Evolutionary conservation across 2,888 invertebrate species (phyloP).

Genomic region (Pyralis farinalis): DNA sequence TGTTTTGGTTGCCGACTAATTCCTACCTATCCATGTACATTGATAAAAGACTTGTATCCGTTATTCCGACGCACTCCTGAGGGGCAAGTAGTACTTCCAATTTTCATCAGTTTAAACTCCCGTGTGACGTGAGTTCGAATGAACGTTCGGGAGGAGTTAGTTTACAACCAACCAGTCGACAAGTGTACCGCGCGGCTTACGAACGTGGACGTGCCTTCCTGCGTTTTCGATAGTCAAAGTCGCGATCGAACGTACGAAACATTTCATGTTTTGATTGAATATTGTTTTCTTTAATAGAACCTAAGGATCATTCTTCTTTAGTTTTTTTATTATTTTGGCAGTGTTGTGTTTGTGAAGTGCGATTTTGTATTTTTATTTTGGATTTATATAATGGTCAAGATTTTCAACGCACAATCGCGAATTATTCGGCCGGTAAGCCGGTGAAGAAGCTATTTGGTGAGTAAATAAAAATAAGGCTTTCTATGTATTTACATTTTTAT

Average conservation of each 20-base stretch:
- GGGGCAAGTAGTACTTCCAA: slow-evolving; percentile 35
- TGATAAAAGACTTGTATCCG: slow-evolving; percentile 44
- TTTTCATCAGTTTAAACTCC: slow-evolving; percentile 21
- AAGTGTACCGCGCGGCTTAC: slow-evolving; percentile 37
- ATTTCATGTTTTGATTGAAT: slow-evolving; percentile 14
- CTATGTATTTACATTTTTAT: too few relatives aligned
- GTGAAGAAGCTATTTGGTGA: slow-evolving; percentile 16
- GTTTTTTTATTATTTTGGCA: background rate
- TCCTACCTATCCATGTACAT: slow-evolving; percentile 10
- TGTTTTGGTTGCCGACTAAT: too few relatives aligned
- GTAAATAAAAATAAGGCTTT: slow-evolving; percentile 11
- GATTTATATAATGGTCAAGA: slow-evolving; percentile 9
- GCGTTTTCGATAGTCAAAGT: slow-evolving; percentile 35
- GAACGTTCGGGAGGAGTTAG: background rate
- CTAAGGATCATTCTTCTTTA: slow-evolving; percentile 3
- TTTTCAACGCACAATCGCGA: slow-evolving; percentile 9
- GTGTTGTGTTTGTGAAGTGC: slow-evolving; percentile 14
- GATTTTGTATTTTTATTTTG: slow-evolving; percentile 9
- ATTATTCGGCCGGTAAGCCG: slow-evolving; percentile 11
- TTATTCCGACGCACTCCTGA: slow-evolving; percentile 19
- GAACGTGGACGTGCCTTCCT: slow-evolving; percentile 36
- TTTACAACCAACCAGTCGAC: slow-evolving; percentile 37
- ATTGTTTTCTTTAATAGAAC: slow-evolving; percentile 13
- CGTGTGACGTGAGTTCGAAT: slow-evolving; percentile 11
- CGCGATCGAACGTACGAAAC: slow-evolving; percentile 44